Evolutionary conservation across 1,140 invertebrate genomes (phyloP).

Genomic region (Polypedilum pembai): DNA sequence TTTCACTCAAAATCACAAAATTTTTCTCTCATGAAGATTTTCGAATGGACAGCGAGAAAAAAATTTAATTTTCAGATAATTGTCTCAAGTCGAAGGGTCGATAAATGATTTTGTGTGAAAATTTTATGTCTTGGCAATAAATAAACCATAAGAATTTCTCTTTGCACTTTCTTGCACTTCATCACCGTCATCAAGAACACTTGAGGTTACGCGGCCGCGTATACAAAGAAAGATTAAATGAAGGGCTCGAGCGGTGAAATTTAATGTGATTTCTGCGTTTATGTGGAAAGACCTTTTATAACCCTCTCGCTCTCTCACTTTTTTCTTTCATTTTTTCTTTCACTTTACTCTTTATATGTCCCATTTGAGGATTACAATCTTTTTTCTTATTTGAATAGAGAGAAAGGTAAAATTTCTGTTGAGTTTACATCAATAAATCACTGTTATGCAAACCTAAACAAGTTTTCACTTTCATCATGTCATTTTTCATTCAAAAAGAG

Average conservation of each 20-base stretch:
- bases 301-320: background rate
- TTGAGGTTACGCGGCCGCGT: background rate
- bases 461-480: background rate
- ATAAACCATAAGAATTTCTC: background rate
- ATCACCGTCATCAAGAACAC: background rate
- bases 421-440: background rate
- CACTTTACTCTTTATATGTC: background rate
- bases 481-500: constrained; percentile 5
- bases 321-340: background rate
- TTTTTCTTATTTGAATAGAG: constrained; percentile 3
- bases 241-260: constrained; percentile 15
- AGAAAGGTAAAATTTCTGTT: background rate
- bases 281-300: background rate
- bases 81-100: background rate
- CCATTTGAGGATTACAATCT: background rate
- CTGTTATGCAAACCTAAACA: background rate
- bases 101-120: background rate
- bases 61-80: background rate
- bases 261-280: too few relatives aligned
- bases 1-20: too few relatives aligned
- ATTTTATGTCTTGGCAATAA: background rate
- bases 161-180: too few relatives aligned
- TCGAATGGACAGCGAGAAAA: background rate
- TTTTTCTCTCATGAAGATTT: too few relatives aligned
- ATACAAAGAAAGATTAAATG: background rate